Evolutionary conservation across 2,797 vertebrate species (phyloP).

Genomic region (Diceros bicornis): DNA sequence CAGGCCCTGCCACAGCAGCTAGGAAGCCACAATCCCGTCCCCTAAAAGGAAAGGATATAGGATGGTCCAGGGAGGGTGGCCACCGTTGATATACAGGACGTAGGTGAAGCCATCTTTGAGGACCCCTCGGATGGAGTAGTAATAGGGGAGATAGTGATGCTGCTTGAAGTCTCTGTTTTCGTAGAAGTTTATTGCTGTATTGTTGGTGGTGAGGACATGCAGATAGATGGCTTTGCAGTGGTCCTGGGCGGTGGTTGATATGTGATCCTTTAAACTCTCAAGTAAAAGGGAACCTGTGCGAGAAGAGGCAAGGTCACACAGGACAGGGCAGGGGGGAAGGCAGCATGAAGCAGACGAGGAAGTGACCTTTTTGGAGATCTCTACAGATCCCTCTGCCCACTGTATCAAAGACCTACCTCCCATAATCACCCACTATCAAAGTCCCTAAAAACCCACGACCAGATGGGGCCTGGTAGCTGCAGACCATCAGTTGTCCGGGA

Average conservation of each 20-base stretch:
- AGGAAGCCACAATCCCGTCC: not conserved
- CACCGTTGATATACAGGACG: constrained; percentile 98
- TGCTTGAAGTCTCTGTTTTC: constrained; percentile 99
- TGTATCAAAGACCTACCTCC: not conserved
- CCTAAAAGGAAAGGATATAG: constrained; percentile 96
- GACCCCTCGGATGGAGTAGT: constrained; percentile 99
- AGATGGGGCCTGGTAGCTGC: not conserved
- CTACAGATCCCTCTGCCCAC: not conserved
- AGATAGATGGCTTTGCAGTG: constrained; percentile 99
- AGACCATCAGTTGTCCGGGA: not conserved
- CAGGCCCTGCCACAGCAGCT: not conserved
- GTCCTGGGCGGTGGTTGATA: constrained; percentile 97
- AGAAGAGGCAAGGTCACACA: not conserved
- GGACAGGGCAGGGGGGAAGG: not conserved
- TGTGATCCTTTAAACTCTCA: constrained; percentile 99
- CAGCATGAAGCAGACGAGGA: not conserved
- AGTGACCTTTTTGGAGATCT: not conserved
- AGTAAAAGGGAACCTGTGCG: constrained; percentile 96
- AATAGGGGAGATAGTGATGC: constrained; percentile 99
- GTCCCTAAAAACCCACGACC: not conserved
- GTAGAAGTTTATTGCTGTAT: constrained; percentile 98
- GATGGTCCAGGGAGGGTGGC: constrained; percentile 99
- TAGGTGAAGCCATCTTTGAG: constrained; percentile 99
- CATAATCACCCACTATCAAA: not conserved
- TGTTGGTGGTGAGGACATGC: constrained; percentile 99